Evolutionary conservation across 2,113 vertebrate species (phyloP).

Genomic region (Ivindomyrus marchei): DNA sequence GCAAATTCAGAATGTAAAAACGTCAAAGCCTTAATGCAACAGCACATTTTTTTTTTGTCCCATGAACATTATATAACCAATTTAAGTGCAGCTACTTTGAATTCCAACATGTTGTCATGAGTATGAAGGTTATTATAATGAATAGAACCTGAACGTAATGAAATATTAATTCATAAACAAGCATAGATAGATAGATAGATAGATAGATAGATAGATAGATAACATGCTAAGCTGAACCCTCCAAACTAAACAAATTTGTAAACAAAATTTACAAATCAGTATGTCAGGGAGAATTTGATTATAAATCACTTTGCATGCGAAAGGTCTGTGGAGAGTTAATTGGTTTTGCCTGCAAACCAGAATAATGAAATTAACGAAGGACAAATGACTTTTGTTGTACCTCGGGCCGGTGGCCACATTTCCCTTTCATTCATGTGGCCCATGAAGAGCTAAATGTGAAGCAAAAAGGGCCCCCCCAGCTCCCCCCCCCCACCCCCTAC

Average conservation of each 20-base stretch:
- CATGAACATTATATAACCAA: neutral
- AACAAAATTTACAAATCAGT: neutral
- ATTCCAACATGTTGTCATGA: neutral
- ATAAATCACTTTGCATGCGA: conserved; percentile 46
- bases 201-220: no score
- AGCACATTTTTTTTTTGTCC: neutral
- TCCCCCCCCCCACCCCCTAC: conserved; percentile 6
- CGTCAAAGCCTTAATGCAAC: neutral
- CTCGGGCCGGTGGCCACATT: conserved; percentile 40
- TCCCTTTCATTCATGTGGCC: conserved; percentile 59
- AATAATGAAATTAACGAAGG: conserved; percentile 44
- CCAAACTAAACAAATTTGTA: neutral
- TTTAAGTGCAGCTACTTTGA: neutral
- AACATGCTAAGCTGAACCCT: neutral
- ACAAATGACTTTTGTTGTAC: conserved; percentile 36
- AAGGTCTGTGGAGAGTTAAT: conserved; percentile 43
- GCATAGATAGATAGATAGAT: neutral
- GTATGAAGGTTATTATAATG: neutral
- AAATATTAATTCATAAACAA: neutral
- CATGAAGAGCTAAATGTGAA: conserved; percentile 37
- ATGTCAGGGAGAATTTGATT: conserved; percentile 46
- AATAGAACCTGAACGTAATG: neutral
- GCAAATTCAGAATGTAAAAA: neutral
- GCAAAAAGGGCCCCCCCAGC: conserved; percentile 16
- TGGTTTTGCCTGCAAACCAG: conserved; percentile 37